Evolutionary conservation across 2,797 vertebrate genomes (phyloP), one percentile per base, ranked within the genome.

Genomic region (Eidolon dupreanum): DNA sequence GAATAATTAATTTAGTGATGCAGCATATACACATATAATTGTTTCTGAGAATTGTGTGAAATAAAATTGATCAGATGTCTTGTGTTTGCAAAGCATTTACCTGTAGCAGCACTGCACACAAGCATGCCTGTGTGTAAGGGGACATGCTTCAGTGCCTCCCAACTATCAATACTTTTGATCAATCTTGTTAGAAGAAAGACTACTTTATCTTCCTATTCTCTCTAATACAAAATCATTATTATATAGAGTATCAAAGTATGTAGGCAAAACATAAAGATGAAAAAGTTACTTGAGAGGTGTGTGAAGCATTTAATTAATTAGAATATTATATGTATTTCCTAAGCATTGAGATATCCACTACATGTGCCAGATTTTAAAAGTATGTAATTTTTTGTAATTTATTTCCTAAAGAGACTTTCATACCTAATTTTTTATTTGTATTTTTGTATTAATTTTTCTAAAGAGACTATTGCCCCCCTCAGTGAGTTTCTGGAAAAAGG

Each of bases 391-490:
- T 43, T 71, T 43, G 5, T 31, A 3, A 43, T 65, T 88, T 77
- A 66, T 70, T 84, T 82, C 59, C 22, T 78, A 85, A 12, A 88
- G 8, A 49, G 20, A 53, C 31, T 78, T 91, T 83, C 24, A 46
- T 81, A 26, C 33, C 65, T 57, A 28, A 43, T 88, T 95, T 95
- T 51, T 5, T 43, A 41, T 51, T 82, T 55, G 16, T 22, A 10
- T 43, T 92, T 93, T 81, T 74, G 4, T 24, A 77, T 87, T 79
- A 5, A 71, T 90, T 95, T 92, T 8, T 59, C 59, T 84, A 65
- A 90, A 88, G 59, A 66, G 6, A 66, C 1, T 5, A 49, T 49
- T 16, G 15, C 49, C 9, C 11, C 2, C 46, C 41, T 92, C 51
- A 20, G 59, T 77, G 26, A 94, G 31, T 10, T 68, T 22, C 43